Evolutionary conservation across 2,113 vertebrate genomes (phyloP).

Genomic region (Suncus etruscus): DNA sequence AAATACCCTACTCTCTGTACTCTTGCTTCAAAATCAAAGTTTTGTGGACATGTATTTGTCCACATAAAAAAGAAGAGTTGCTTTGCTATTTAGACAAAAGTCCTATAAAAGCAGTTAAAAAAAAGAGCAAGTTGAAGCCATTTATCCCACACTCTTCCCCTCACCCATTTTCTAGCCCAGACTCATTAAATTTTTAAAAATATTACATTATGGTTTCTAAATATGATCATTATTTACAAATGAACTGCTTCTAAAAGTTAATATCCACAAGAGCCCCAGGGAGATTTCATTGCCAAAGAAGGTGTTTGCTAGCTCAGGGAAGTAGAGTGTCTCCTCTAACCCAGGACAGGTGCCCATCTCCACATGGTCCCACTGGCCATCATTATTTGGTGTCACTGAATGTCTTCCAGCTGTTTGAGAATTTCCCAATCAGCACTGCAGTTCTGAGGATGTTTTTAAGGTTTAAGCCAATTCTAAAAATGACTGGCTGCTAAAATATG

Average conservation of each 20-base stretch:
- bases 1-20: no score
- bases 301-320: constrained; percentile 55
- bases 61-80: constrained; percentile 68
- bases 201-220: neutral
- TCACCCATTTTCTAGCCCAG: neutral
- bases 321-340: neutral
- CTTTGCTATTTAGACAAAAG: constrained; percentile 60
- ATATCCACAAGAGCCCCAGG: constrained; percentile 18
- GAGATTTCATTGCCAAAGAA: constrained; percentile 34
- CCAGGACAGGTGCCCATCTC: constrained; percentile 49
- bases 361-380: neutral
- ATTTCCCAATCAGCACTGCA: constrained; percentile 52
- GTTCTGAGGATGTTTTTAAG: constrained; percentile 58
- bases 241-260: constrained; percentile 54
- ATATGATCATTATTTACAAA: constrained; percentile 31
- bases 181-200: constrained; percentile 41
- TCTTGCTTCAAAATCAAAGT: constrained; percentile 57
- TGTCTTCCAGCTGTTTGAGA: constrained; percentile 76
- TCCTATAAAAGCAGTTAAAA: constrained; percentile 9
- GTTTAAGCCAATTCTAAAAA: constrained; percentile 74
- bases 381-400: constrained; percentile 49
- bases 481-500: constrained; percentile 76
- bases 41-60: constrained; percentile 63
- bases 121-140: constrained; percentile 38
- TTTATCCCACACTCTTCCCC: neutral